A percentile compares a stretch with the other conserved stretches of the same genome.
phyloP scores from a whole-genome alignment of 2,888 invertebrate species.

The Resseliella maxima region DNA sequence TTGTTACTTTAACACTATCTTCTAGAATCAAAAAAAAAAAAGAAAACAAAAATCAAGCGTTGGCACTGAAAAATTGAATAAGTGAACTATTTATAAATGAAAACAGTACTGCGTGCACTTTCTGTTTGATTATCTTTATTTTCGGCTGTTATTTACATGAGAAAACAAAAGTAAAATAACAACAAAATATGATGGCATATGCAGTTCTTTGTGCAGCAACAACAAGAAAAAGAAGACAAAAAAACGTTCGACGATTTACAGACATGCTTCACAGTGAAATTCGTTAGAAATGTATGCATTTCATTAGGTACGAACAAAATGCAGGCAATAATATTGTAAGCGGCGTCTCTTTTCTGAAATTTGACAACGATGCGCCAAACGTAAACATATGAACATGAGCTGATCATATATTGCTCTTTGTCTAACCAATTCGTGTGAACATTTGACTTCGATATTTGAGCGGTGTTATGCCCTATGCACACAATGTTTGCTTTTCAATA shows the following conservation, averaged over 20 bases:
- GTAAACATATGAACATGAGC: constrained; percentile 25
- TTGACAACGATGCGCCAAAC: constrained; percentile 53
- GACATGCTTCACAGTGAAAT: neutral
- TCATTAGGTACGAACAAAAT: constrained; percentile 39
- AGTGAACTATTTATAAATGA: neutral
- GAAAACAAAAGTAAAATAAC: neutral
- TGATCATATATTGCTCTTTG: neutral
- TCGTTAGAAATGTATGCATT: constrained; percentile 19
- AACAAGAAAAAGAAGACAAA: too few relatives aligned
- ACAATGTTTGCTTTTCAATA: constrained; percentile 15
- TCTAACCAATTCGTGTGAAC: neutral
- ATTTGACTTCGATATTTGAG: neutral
- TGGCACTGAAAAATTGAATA: constrained; percentile 29
- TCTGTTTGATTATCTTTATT: constrained; percentile 33
- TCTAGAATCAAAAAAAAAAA: neutral
- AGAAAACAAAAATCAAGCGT: neutral
- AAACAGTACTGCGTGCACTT: neutral
- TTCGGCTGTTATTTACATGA: constrained; percentile 25
- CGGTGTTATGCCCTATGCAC: constrained; percentile 40
- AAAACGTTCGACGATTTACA: neutral
- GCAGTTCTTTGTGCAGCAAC: neutral
- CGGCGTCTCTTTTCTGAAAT: constrained; percentile 49
- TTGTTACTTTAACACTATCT: neutral
- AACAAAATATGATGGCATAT: constrained; percentile 15
- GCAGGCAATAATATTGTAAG: neutral